Evolutionary conservation across 2,888 invertebrate genomes (phyloP).

Genomic region (Platycnemis pennipes): DNA sequence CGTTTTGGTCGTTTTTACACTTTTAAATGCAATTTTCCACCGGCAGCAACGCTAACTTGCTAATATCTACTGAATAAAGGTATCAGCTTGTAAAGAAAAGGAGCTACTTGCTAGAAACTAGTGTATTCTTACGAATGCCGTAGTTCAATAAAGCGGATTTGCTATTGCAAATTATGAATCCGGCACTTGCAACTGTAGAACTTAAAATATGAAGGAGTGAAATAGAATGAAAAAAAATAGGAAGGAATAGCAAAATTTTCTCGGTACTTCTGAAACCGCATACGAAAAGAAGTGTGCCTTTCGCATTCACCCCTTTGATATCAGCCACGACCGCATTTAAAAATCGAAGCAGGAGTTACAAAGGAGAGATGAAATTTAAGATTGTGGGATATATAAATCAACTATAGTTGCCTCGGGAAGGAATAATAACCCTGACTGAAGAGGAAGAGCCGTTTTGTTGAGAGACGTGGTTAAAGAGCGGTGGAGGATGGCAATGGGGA

Average conservation of each 20-base stretch:
- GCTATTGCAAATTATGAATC: too few species aligned
- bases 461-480: background rate
- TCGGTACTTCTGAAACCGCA: background rate
- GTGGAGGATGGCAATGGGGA: background rate
- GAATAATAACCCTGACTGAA: background rate
- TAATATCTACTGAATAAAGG: too few species aligned
- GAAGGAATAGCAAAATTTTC: background rate
- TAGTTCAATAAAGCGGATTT: too few species aligned
- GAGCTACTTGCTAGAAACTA: too few species aligned
- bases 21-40: too few species aligned
- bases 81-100: too few species aligned
- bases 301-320: background rate
- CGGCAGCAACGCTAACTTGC: too few species aligned
- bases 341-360: background rate
- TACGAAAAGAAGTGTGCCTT: background rate
- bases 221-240: too few species aligned
- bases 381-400: background rate
- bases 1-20: too few species aligned
- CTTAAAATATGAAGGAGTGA: too few species aligned
- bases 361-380: background rate
- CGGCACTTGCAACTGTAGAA: too few species aligned
- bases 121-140: too few species aligned
- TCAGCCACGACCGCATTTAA: background rate
- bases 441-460: background rate
- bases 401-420: background rate